phyloP scores from a whole-genome alignment of 64 coral and sea anemone genomes.

The Orbicella faveolata region DNA sequence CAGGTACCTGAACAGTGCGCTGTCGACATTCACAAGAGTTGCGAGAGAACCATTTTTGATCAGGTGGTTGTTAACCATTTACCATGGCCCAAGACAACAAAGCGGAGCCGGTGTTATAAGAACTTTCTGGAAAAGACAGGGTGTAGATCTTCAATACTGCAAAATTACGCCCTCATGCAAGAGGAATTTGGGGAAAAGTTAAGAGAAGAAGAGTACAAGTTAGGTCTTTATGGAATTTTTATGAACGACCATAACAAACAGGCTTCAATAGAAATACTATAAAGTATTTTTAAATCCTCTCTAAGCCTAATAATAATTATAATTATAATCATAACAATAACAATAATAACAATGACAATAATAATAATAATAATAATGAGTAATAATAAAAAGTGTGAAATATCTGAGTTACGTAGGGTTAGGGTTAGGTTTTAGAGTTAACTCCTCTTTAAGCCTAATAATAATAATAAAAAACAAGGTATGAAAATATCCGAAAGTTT shows the following conservation, averaged over 20 bases:
- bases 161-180: slow-evolving; percentile 3
- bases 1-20: slow-evolving; percentile 10
- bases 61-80: slow-evolving; percentile 30
- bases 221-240: slow-evolving; percentile 35
- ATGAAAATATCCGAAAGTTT: too few species aligned
- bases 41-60: slow-evolving; percentile 30
- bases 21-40: background rate
- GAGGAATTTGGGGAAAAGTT: slow-evolving; percentile 25
- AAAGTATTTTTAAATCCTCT: background rate
- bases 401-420: too few species aligned
- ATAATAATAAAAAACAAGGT: too few species aligned
- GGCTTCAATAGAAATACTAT: background rate
- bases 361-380: too few species aligned
- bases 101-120: slow-evolving; percentile 14
- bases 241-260: slow-evolving; percentile 28
- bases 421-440: too few species aligned
- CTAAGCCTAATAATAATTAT: background rate
- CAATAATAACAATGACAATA: too few species aligned
- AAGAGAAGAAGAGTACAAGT: background rate
- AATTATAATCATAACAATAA: too few species aligned
- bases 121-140: background rate
- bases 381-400: too few species aligned
- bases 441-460: too few species aligned
- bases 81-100: slow-evolving; percentile 23
- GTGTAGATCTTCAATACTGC: background rate